These are phyloP conservation scores for Caenorhabditis sp. DNA, from an alignment of 2,888 invertebrate genomes.

Conservation along the genomic window DNA sequence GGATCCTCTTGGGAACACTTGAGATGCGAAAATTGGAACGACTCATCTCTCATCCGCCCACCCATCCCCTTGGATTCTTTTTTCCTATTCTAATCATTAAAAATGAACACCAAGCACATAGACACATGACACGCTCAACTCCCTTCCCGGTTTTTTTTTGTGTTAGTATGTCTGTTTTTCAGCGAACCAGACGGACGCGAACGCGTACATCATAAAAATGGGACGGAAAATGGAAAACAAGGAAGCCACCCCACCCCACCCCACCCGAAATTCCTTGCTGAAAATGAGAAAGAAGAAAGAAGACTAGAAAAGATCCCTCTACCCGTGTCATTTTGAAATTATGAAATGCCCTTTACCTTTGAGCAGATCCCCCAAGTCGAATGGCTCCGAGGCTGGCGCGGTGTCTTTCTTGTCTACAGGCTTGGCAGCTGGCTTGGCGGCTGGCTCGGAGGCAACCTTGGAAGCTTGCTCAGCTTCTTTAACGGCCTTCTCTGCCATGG, in stretches of 20 bases:
- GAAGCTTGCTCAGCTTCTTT: too few relatives aligned
- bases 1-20: neutral
- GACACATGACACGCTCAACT: slow-evolving; percentile 33
- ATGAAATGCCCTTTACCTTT: slow-evolving; percentile 40
- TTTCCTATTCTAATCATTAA: slow-evolving; percentile 40
- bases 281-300: slow-evolving; percentile 8
- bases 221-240: slow-evolving; percentile 18
- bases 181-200: neutral
- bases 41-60: slow-evolving; percentile 7
- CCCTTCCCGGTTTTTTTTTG: slow-evolving; percentile 11
- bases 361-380: slow-evolving; percentile 42
- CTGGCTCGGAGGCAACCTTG: too few relatives aligned
- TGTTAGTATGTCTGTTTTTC: neutral
- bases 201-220: slow-evolving; percentile 27
- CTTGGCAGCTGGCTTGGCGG: neutral
- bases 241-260: too few relatives aligned
- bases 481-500: too few relatives aligned
- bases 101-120: too few relatives aligned
- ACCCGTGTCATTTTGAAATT: slow-evolving; percentile 6
- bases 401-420: too few relatives aligned
- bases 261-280: too few relatives aligned
- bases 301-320: too few relatives aligned
- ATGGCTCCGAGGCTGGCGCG: slow-evolving; percentile 29
- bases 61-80: neutral
- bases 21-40: too few relatives aligned